Evolutionary conservation across 2,797 vertebrate genomes (phyloP), one percentile per base, ranked within the genome.

Genomic region (Sorex maritimensis): DNA sequence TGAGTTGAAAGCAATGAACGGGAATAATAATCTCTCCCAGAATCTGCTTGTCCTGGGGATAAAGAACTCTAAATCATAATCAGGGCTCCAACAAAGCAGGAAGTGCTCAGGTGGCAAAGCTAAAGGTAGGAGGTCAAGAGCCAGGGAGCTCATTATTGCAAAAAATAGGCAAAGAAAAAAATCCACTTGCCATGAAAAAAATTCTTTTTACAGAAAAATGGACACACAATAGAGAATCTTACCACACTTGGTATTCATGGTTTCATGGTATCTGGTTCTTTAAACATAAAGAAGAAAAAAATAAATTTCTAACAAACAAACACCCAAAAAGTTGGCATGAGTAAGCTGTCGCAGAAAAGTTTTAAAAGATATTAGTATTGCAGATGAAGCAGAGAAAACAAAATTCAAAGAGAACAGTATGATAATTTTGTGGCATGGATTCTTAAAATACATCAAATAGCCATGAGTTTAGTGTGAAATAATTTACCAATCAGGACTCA

Each of bases 401-500:
- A 91, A 92, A 89, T 78, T 84, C 46, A 69, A 55, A 93, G 69
- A 73, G 14, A 84, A 41, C 72, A 19, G 63, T 73, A 12, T 65
- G 26, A 72, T 72, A 95, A 69, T 4, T 77, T 86, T 19, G 1
- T 87, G 23, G 41, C 41, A 81, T 65, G 90, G 80, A 44, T 83
- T 69, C 82, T 87, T 85, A 73, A 88, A 93, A 24, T 13, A 46
- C 28, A 88, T 30, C 72, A 69, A 94, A 81, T 74, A n/a, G 46
- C 67, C 55, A 90, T 46, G 80, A 30, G 41, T 13, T 17, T 73
- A 24, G 2, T 69, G 67, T 69, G 34, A 89, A 71, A 77, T 83
- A 83, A 86, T 28, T 80, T 67, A 49, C 38, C 41, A 84, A 77
- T 55, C 55, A 19, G 19, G 46, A 73, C 3, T 63, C 23, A 91